These are phyloP conservation scores for Agapornis roseicollis DNA, from an alignment of 2,113 vertebrate species.

Conservation along the genomic window DNA sequence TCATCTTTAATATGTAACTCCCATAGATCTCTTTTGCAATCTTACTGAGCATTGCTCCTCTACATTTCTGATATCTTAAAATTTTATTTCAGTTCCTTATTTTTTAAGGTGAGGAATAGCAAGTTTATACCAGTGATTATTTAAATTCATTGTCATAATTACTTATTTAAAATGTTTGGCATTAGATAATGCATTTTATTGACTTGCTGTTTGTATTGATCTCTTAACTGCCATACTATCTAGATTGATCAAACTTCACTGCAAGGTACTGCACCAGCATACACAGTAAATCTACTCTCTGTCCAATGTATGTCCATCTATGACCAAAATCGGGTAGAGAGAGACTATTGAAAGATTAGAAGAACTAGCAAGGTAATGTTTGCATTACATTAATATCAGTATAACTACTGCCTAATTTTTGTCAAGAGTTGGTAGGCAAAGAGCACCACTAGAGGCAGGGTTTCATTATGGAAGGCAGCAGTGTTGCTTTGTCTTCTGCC, in stretches of 20 bases:
- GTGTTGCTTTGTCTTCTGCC: fast-evolving
- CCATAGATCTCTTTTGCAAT: not conserved
- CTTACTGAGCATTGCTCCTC: not conserved
- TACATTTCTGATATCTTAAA: not conserved
- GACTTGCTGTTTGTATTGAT: not conserved
- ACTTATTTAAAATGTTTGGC: not conserved
- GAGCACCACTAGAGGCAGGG: not conserved
- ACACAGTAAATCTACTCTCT: not conserved
- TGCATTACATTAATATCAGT: not conserved
- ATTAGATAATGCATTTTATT: not conserved
- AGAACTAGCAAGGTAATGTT: not conserved
- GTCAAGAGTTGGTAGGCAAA: not conserved
- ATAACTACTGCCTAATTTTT: not conserved
- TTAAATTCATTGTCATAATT: not conserved
- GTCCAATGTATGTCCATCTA: not conserved
- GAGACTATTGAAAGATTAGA: not conserved
- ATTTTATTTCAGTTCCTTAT: not conserved
- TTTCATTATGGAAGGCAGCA: not conserved
- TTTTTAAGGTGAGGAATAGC: not conserved
- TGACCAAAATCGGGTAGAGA: not conserved
- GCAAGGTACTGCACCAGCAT: not conserved
- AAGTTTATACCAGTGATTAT: not conserved
- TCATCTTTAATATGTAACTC: not conserved
- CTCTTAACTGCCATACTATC: not conserved
- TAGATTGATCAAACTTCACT: not conserved